phyloP scores from a whole-genome alignment of 37 sponge, comb jelly and placozoan species.

The Agelas oroides region DNA sequence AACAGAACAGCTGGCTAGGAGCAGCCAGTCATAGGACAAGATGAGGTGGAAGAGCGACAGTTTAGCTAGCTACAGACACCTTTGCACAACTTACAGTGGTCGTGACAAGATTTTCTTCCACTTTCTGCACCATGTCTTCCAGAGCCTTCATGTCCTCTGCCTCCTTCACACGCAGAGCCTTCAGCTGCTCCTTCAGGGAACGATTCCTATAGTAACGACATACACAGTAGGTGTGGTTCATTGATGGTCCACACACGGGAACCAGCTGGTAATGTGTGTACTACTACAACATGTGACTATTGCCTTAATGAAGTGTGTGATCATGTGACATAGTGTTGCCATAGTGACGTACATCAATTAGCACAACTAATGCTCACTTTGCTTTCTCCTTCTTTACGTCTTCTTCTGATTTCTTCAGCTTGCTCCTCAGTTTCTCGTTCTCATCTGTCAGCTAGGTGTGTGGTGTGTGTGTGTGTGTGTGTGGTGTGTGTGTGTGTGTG shows the following conservation, averaged over 20 bases:
- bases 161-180: constrained; percentile 80
- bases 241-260: neutral
- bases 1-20: too few relatives aligned
- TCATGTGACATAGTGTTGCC: too few relatives aligned
- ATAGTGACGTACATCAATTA: too few relatives aligned
- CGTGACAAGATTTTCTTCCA: constrained; percentile 69
- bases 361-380: constrained; percentile 44
- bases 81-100: constrained; percentile 62
- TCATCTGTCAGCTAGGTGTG: constrained; percentile 51
- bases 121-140: constrained; percentile 82
- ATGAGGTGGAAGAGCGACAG: too few relatives aligned
- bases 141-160: constrained; percentile 77
- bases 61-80: too few relatives aligned
- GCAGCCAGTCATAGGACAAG: too few relatives aligned
- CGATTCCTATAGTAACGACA: constrained; percentile 35
- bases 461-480: constrained; percentile 18
- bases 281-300: neutral
- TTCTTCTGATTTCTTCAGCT: constrained; percentile 33
- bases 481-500: neutral
- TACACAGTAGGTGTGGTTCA: too few relatives aligned
- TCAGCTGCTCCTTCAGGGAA: constrained; percentile 48
- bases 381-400: constrained; percentile 41
- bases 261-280: too few relatives aligned
- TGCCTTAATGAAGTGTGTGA: too few relatives aligned
- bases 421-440: constrained; percentile 50